Evolutionary conservation across 2,113 vertebrate genomes (phyloP).

Genomic region (Mohoua ochrocephala): DNA sequence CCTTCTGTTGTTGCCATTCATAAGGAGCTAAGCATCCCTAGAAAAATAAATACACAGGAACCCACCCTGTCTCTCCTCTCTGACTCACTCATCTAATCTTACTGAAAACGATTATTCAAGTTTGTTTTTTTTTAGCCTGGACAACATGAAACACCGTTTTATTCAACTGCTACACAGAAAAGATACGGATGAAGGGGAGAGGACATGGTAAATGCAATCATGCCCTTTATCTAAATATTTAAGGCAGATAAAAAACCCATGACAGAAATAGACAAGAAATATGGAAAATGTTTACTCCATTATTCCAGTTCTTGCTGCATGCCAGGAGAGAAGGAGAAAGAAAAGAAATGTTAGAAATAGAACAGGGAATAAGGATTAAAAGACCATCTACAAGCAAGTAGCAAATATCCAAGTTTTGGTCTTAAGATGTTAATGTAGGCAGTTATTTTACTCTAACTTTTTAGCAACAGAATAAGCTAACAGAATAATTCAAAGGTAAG

Average conservation of each 20-base stretch:
- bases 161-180: not conserved
- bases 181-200: not conserved
- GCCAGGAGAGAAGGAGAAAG: constrained; percentile 69
- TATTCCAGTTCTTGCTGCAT: constrained; percentile 88
- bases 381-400: not conserved
- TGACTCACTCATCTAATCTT: not conserved
- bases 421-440: not conserved
- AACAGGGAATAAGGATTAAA: not conserved
- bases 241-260: constrained; percentile 19
- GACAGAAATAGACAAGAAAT: constrained; percentile 39
- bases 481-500: not conserved
- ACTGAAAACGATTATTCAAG: not conserved
- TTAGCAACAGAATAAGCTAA: not conserved
- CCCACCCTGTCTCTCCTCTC: not conserved
- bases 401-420: not conserved
- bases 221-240: constrained; percentile 14
- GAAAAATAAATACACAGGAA: not conserved
- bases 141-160: not conserved
- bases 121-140: not conserved
- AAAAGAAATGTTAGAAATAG: constrained; percentile 68
- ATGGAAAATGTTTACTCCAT: constrained; percentile 67
- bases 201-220: not conserved
- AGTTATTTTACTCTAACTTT: not conserved
- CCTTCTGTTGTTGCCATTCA: not conserved
- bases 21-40: not conserved